Conservation (phyloP, 1,140 invertebrate genomes). For the Saccostrea glomerata region DNA sequence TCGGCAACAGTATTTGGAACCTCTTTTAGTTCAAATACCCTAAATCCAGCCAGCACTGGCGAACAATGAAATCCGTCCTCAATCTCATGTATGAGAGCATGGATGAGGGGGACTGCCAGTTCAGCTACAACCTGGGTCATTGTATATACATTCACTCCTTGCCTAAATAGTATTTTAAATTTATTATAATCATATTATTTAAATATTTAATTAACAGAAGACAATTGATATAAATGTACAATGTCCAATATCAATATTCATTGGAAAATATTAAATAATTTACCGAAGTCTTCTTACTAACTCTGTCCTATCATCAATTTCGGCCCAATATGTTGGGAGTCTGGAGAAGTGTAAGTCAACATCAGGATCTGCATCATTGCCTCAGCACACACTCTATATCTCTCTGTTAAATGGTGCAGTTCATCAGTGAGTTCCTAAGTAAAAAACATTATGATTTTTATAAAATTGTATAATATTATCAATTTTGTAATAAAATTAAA, state of each 20-base stretch:
- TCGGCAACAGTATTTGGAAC: not conserved
- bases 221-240: not conserved
- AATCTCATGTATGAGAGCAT: not conserved
- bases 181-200: too few relatives aligned
- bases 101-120: not conserved
- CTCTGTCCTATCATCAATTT: not conserved
- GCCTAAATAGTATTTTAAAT: too few relatives aligned
- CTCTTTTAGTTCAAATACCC: not conserved
- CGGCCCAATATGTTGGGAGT: not conserved
- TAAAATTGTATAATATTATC: not conserved
- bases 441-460: too few relatives aligned
- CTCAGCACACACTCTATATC: not conserved
- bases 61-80: not conserved
- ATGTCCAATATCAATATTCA: not conserved
- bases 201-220: too few relatives aligned
- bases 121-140: too few relatives aligned
- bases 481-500: not conserved
- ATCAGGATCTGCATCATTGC: not conserved
- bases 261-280: not conserved
- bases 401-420: not conserved
- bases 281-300: not conserved
- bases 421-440: conserved; percentile 3
- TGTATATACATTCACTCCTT: too few relatives aligned
- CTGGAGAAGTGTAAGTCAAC: not conserved
- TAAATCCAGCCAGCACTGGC: not conserved